Evolutionary conservation across 2,797 vertebrate species (phyloP).

Genomic region (Sebastolobus alascanus): DNA sequence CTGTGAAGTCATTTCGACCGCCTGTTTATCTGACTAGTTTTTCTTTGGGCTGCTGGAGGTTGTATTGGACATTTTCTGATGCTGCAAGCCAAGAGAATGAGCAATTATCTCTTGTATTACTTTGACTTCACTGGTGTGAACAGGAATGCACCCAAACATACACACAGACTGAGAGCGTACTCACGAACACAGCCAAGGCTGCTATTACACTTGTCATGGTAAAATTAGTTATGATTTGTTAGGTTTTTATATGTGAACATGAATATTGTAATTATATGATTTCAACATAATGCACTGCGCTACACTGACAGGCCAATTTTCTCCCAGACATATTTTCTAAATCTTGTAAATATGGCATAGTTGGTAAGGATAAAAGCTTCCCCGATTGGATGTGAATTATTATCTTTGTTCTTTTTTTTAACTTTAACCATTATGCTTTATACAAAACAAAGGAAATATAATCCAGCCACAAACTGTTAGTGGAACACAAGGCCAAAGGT

Average conservation of each 20-base stretch:
- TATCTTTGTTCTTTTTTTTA: background rate
- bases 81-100: constrained; percentile 12
- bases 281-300: background rate
- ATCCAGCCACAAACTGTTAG: background rate
- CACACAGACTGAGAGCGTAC: constrained; percentile 11
- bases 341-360: background rate
- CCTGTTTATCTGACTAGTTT: constrained; percentile 36
- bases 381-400: background rate
- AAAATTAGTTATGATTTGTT: constrained; percentile 32
- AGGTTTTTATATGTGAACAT: constrained; percentile 12
- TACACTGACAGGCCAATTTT: background rate
- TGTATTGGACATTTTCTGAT: constrained; percentile 30
- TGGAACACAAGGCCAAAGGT: background rate
- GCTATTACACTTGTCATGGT: constrained; percentile 27
- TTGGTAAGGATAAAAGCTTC: constrained; percentile 1
- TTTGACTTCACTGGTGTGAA: constrained; percentile 38
- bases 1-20: constrained; percentile 26
- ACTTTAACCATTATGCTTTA: background rate
- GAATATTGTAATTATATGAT: constrained; percentile 5
- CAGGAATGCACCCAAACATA: constrained; percentile 12
- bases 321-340: background rate
- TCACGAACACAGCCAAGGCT: constrained; percentile 23
- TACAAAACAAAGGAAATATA: background rate
- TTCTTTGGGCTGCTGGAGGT: constrained; percentile 13
- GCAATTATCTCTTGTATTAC: constrained; percentile 36